Evolutionary conservation across 2,888 invertebrate species (phyloP), one percentile per base, ranked within the genome.

Genomic region (Ditylenchus weischeri): DNA sequence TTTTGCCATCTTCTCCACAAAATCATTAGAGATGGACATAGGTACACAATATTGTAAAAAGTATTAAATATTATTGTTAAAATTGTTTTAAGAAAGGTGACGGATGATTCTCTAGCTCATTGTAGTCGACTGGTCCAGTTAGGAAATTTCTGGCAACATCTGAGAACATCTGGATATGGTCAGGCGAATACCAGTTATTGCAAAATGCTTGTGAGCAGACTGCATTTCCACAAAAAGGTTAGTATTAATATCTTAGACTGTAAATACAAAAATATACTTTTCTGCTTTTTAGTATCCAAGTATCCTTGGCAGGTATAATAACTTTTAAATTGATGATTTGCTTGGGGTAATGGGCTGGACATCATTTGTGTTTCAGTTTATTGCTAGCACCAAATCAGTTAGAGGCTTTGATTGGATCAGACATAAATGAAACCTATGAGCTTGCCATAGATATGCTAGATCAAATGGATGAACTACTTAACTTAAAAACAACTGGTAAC

Each of bases 1-100:
- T 93, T 96, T 86, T 95, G 94, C 83, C 93, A 98, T 86, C 91
- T 96, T 73, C 87, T 96, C 29, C 98, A 98, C 85, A 96, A 96
- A 78, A 87, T 98, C 64, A 86, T 96, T 70, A 88, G 95, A 19
- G 96, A 98, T 86, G 96, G 95, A 0, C 94, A 96, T 85, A 89
- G 78, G 23, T 76, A 75, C 59, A 78, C 15, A 23, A 21, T 63
- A 23, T 49, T 13, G 8, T 51, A 19, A 23, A 49, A 19, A 19
- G 4, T 13, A 11, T 36, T 36, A 13, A 13, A 11, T 59, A 59
- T 59, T 19, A 59, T 15, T 8, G 3, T 54, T 29, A 5, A 29
- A 29, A 64, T 60, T 63, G 19, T 15, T 15, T 19, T 43, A 2
- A 43, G 54, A 18, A 54, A 65, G 59, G 65, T 70, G 36, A 38